Evolutionary conservation across 2,888 invertebrate species (phyloP).

Genomic region (Adelphocoris suturalis): DNA sequence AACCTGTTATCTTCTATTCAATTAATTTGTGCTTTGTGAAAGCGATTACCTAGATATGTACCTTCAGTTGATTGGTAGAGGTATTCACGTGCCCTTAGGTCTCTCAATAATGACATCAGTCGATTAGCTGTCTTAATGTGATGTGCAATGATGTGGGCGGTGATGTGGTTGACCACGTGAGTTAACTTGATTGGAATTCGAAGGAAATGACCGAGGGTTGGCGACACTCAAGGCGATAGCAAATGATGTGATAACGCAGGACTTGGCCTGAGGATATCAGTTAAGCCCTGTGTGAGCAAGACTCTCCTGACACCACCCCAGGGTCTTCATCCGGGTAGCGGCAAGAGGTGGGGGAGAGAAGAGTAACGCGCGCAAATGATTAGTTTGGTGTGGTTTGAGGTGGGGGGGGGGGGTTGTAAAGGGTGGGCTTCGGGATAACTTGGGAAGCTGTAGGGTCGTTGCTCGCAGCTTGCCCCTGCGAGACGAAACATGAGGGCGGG

Average conservation of each 20-base stretch:
- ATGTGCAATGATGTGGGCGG: not conserved
- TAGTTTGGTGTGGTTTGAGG: not conserved
- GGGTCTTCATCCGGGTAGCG: not conserved
- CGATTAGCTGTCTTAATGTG: no score
- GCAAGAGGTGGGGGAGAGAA: not conserved
- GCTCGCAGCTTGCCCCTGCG: not conserved
- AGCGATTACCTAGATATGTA: no score
- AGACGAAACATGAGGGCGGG: constrained; percentile 1
- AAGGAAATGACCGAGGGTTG: not conserved
- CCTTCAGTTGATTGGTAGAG: no score
- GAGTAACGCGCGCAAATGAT: constrained; percentile 22
- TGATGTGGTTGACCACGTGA: not conserved
- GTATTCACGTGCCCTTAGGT: no score
- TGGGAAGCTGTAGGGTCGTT: not conserved
- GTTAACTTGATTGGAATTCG: not conserved
- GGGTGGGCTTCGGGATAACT: not conserved
- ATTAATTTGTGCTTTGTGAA: no score
- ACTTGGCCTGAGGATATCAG: not conserved
- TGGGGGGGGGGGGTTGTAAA: no score
- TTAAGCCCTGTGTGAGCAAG: not conserved
- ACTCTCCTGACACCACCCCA: not conserved
- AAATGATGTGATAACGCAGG: constrained; percentile 10
- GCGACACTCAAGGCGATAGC: not conserved
- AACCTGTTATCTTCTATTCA: no score
- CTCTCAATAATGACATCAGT: no score